Percentiles rank a stretch among this genome's conserved stretches.
These are phyloP conservation scores for Synaphobranchus kaupii DNA, from an alignment of 2,797 vertebrate species.

Conservation along the genomic window DNA sequence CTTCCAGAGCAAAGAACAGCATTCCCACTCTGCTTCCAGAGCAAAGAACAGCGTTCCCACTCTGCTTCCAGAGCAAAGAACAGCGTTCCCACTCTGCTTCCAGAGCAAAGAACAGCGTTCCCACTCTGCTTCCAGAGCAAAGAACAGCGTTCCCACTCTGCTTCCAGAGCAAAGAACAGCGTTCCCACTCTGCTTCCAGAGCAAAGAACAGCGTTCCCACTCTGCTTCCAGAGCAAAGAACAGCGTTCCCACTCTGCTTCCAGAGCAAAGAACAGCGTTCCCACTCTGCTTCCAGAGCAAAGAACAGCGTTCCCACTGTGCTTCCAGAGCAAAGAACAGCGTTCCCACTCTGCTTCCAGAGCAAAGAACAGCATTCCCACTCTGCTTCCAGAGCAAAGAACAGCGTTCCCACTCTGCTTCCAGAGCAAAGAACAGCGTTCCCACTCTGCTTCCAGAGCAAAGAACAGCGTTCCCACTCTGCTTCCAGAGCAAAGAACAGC, in stretches of 20 bases:
- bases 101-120: neutral
- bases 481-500: neutral
- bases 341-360: neutral
- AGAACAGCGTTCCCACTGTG: neutral
- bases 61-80: neutral
- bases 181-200: neutral
- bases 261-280: neutral
- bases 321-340: neutral
- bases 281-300: neutral
- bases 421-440: neutral
- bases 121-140: neutral
- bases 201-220: neutral
- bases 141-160: neutral
- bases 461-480: neutral
- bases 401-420: neutral
- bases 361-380: neutral
- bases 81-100: too few species aligned
- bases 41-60: neutral
- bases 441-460: neutral
- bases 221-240: neutral
- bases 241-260: neutral
- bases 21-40: neutral
- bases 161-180: neutral
- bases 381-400: neutral
- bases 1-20: neutral